Conservation (phyloP, 2,113 vertebrate species). For the Brevimyrus niger region DNA sequence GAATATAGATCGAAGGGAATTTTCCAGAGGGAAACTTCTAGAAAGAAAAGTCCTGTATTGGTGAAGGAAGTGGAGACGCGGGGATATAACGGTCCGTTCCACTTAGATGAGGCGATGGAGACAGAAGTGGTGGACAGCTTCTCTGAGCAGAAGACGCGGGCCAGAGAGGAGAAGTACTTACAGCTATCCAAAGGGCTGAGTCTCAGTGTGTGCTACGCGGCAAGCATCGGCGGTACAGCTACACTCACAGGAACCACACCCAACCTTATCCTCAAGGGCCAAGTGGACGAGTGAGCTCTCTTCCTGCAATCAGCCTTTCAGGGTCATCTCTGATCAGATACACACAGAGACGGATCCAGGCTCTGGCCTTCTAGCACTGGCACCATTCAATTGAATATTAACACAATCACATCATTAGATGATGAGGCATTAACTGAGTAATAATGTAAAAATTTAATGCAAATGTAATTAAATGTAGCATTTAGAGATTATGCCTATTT, state of each 20-base stretch:
- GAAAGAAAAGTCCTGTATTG: background rate
- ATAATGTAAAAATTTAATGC: background rate
- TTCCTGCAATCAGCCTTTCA: background rate
- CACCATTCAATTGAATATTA: background rate
- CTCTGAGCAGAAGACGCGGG: conserved; percentile 6
- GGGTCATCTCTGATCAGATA: background rate
- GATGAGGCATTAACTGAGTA: background rate
- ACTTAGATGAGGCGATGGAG: background rate
- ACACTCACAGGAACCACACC: conserved; percentile 84
- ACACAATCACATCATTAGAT: background rate
- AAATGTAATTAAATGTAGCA: background rate
- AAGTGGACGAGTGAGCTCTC: conserved; percentile 71
- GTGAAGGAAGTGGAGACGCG: background rate
- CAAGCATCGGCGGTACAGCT: conserved; percentile 78
- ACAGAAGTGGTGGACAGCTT: background rate
- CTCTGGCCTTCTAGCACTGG: background rate
- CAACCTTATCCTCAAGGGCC: conserved; percentile 87
- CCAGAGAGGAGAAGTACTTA: conserved; percentile 47
- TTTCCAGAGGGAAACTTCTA: background rate
- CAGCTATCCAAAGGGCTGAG: conserved; percentile 70
- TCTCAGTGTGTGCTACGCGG: conserved; percentile 74
- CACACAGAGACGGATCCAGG: background rate
- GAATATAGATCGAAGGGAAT: background rate
- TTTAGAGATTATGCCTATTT: background rate
- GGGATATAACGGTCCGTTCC: background rate